Base-by-base conservation (phyloP, 2,113 vertebrate genomes). In the Phyllostomus hastatus region DNA sequence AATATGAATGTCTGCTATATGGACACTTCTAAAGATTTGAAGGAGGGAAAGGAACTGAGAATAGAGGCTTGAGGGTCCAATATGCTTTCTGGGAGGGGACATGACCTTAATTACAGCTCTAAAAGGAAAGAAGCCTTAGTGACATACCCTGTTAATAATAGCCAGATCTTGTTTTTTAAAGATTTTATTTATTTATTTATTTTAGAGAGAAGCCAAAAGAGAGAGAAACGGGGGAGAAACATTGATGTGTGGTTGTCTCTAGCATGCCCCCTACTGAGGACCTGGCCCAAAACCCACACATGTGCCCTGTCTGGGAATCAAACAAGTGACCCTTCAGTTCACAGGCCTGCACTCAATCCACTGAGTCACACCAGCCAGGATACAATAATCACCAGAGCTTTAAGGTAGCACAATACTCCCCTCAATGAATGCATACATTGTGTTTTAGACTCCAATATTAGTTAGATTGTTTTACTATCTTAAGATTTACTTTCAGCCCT, bases 11-110 rank as follows among this genome's bases (percentile, higher is more conserved):
- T 61, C 41, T 66, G 19, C 11, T 92, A 83, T 61, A 33, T 7
- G 6, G 19, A 89, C 90, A 22, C 54, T 83, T 92, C 86, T 79
- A 92, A 86, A 90, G 38, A 94, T 90, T 31, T 92, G 35, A 95
- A 96, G 31, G 15, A 94, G 35, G 15, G 50, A 83, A 94, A 87
- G 73, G 43, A 90, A 90, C 35, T 84, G 43, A 41, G 12, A 19
- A 20, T 92, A 33, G 50, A 93, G 43, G 61, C 69, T 66, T 19
- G 66, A 64, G 38, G 12, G 24, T 89, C 46, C 20, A 41, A 61
- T 61, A 61, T 46, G 22, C 64, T 76, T 89, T 86, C 85, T 95
- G 46, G 48, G 46, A 94, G 43, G 41, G 38, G 90, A 33, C 43
- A 19, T 92, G 89, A 78, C 59, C 84, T 94, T 72, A 95, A 85